Evolutionary conservation across 2,113 vertebrate genomes (phyloP).

Genomic region (Zosterops pallidus): DNA sequence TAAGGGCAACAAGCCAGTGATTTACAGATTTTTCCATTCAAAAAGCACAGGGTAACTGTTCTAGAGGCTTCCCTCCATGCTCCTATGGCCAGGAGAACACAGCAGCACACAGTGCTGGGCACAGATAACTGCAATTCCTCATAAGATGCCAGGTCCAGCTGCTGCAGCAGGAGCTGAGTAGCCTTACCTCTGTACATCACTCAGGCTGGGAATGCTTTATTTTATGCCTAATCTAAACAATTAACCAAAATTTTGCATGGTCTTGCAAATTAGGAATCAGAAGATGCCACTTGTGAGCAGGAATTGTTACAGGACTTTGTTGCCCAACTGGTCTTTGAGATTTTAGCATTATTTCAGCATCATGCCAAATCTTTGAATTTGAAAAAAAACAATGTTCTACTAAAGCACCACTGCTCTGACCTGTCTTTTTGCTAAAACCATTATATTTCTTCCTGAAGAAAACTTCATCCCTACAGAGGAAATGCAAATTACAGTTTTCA

Average conservation of each 20-base stretch:
- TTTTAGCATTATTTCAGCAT: neutral
- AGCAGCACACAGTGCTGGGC: neutral
- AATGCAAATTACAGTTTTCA: constrained; percentile 28
- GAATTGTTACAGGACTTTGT: neutral
- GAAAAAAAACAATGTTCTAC: neutral
- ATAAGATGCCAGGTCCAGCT: neutral
- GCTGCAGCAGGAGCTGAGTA: neutral
- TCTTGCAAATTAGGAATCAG: neutral
- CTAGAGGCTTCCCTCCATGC: neutral
- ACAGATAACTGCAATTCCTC: neutral
- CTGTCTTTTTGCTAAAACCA: neutral
- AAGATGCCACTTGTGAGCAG: neutral
- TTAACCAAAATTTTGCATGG: neutral
- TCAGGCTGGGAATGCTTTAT: neutral
- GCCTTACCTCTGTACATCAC: neutral
- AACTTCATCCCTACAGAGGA: neutral
- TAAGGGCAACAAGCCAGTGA: neutral
- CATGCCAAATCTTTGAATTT: neutral
- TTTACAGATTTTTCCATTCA: neutral
- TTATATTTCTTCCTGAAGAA: neutral
- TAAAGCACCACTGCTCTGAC: neutral
- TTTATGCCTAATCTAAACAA: neutral
- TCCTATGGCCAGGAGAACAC: neutral
- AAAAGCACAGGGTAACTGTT: neutral
- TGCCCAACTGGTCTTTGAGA: neutral